These are phyloP conservation scores for Psittacus erithacus DNA, from an alignment of 2,113 vertebrate genomes.

Conservation along the genomic window DNA sequence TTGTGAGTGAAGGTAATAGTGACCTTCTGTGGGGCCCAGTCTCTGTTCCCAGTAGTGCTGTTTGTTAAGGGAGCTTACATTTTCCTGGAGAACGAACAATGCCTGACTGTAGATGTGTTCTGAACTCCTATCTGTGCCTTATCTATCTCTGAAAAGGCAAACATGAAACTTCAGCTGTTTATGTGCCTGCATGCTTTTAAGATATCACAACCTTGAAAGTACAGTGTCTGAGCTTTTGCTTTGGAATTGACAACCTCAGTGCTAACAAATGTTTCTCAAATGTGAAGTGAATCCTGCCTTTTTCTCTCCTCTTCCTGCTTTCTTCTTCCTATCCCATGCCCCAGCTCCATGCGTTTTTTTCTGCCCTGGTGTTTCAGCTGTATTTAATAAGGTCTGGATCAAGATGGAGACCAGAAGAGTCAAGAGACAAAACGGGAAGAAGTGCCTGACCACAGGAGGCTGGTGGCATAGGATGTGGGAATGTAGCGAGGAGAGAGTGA, in stretches of 20 bases:
- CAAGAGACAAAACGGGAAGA: background rate
- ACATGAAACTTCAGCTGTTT: constrained; percentile 27
- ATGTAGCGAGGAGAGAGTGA: background rate
- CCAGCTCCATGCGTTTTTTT: background rate
- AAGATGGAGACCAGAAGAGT: background rate
- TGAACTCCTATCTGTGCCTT: constrained; percentile 24
- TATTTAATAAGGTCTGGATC: background rate
- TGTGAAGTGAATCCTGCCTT: background rate
- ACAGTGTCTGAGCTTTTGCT: background rate
- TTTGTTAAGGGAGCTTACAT: background rate
- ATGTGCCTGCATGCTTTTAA: constrained; percentile 39
- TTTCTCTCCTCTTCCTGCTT: background rate
- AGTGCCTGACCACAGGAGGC: background rate
- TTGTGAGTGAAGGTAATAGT: background rate
- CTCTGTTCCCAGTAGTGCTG: background rate
- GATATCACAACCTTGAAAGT: constrained; percentile 51
- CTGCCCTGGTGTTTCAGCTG: background rate
- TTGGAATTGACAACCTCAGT: background rate
- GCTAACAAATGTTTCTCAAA: background rate
- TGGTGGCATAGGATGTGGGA: background rate
- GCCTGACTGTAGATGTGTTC: constrained; percentile 4
- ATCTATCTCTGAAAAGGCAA: constrained; percentile 62
- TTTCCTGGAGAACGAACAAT: background rate
- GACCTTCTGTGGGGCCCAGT: background rate
- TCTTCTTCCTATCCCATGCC: background rate